Evolutionary conservation across 2,113 vertebrate genomes (phyloP).

Genomic region (Barnardius zonarius): DNA sequence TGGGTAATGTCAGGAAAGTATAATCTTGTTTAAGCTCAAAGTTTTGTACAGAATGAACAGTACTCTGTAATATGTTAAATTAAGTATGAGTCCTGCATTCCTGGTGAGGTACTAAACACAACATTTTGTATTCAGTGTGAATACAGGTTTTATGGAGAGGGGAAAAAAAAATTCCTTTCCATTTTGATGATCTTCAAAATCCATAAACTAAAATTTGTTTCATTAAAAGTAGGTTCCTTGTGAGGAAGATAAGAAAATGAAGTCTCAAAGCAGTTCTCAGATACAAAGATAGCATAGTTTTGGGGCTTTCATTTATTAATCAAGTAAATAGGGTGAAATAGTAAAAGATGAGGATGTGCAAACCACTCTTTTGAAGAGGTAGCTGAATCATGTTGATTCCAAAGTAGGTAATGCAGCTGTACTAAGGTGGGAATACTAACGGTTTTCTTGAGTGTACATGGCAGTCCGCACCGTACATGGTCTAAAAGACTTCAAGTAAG

Average conservation of each 20-base stretch:
- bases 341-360: neutral
- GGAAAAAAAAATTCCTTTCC: neutral
- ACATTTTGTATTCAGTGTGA: neutral
- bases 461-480: neutral
- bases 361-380: neutral
- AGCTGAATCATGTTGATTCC: neutral
- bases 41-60: neutral
- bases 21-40: neutral
- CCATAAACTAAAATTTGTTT: neutral
- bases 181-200: neutral
- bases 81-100: neutral
- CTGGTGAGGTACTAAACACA: neutral
- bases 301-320: neutral
- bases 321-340: neutral
- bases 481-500: neutral
- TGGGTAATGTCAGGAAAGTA: neutral
- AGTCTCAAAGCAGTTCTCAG: neutral
- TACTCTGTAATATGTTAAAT: neutral
- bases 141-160: neutral
- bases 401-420: neutral
- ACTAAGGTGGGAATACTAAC: neutral
- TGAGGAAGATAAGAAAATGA: neutral
- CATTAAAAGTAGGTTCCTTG: neutral
- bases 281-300: neutral
- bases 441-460: neutral